phyloP scores from a whole-genome alignment of 2,888 invertebrate species.

The Meteorus colon region DNA sequence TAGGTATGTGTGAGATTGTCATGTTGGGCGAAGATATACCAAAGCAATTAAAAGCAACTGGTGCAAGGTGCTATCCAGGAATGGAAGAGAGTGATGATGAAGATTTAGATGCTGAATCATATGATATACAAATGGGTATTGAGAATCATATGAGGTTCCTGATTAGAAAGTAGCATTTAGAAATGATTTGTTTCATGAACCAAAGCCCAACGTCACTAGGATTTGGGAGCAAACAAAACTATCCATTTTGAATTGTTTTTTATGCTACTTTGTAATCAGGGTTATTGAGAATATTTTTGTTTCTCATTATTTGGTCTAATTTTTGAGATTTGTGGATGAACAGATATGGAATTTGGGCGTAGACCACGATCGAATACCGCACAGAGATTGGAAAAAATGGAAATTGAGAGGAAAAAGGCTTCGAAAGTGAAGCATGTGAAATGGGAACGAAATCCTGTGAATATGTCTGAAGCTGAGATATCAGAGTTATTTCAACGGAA shows the following conservation, averaged over 20 bases:
- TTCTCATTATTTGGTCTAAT: neutral
- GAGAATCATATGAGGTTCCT: constrained; percentile 48
- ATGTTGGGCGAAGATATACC: constrained; percentile 90
- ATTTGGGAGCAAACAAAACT: neutral
- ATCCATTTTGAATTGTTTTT: too few relatives aligned
- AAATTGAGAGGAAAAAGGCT: constrained; percentile 87
- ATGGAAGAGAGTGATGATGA: constrained; percentile 87
- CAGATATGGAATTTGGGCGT: constrained; percentile 75
- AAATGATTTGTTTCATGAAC: too few relatives aligned
- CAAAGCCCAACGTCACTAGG: too few relatives aligned
- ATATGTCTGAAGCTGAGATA: constrained; percentile 77
- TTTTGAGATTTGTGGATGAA: neutral
- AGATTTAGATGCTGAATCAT: constrained; percentile 83
- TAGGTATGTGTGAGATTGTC: constrained; percentile 91
- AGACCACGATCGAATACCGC: constrained; percentile 91
- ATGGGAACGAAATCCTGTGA: constrained; percentile 78
- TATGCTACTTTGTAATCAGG: too few relatives aligned
- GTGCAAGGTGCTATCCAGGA: constrained; percentile 84
- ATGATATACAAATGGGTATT: constrained; percentile 83
- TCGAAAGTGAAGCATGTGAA: constrained; percentile 85
- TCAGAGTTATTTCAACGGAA: constrained; percentile 78
- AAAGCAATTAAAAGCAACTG: constrained; percentile 76
- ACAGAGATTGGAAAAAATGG: constrained; percentile 90
- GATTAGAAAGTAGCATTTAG: too few relatives aligned
- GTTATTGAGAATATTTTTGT: constrained; percentile 23